Evolutionary conservation across 1,140 invertebrate genomes (phyloP), one percentile per base, ranked within the genome.

Genomic region (Aradophagus sp.): DNA sequence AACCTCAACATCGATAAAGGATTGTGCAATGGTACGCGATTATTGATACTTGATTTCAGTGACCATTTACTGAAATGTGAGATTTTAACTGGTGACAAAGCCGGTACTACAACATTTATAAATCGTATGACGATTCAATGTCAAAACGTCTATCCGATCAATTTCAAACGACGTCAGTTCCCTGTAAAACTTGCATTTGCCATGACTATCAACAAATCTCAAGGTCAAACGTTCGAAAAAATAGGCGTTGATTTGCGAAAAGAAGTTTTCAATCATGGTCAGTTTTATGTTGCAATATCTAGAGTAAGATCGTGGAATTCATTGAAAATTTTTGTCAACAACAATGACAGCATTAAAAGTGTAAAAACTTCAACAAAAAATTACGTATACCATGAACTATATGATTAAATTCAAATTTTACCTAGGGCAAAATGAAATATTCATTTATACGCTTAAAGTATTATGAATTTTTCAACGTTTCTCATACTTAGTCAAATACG

Each of bases 251-350:
- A 38, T 31, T 29, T 53, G 5, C 7, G 35, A 17, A 38, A 53
- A 39, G 19, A 53, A 14, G 10, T 27, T 1, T 38, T 38, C 19
- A 53, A 39, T 27, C 31, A 53, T 29, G 34, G 34, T 6, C 48
- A 53, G 11, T 16, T 53, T 12, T 38, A 53, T 39, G 35, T 53
- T 7, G 48, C 34, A 38, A 36, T 53, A 7, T 39, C 35, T 5
- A 53, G 23, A 29, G 48, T 39, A 16, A 11, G 23, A 16, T 50
- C 47, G 15, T 50, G 17, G 11, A 10, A 50, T 8, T 50, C 31
- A 13, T 35, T 50, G 4, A 36, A 50, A 35, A n/a, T n/a, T n/a
- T n/a, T n/a, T n/a, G 20, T 39, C 17, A 6, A 31, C n/a, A 6
- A n/a, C n/a, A 31, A 6, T 10, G 5, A 31, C 4, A 5, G n/a